These are phyloP conservation scores for Diaprepes abbreviatus DNA, from an alignment of 2,888 invertebrate species.

Conservation along the genomic window DNA sequence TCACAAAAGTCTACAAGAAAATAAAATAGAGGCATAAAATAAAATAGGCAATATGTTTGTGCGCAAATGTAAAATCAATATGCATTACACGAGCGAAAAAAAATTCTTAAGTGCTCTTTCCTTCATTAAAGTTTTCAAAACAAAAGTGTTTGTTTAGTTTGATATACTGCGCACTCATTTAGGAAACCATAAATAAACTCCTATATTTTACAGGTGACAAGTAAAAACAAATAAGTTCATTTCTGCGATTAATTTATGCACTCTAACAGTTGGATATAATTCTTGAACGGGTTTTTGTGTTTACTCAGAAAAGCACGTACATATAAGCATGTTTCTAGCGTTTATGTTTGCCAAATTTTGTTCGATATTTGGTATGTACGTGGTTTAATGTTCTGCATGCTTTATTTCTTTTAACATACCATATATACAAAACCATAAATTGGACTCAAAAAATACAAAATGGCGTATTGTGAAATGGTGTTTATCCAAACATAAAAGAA, in stretches of 20 bases:
- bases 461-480: neutral
- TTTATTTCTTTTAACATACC: slow-evolving; percentile 6
- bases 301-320: slow-evolving; percentile 30
- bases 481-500: neutral
- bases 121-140: neutral
- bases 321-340: slow-evolving; percentile 1
- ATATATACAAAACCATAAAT: slow-evolving; percentile 19
- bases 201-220: neutral
- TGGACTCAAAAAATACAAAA: neutral
- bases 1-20: too few species aligned
- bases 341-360: slow-evolving; percentile 21
- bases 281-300: slow-evolving; percentile 11
- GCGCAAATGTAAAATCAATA: too few species aligned
- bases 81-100: too few species aligned
- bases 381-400: slow-evolving; percentile 2
- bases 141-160: neutral
- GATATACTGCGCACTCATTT: neutral
- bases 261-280: neutral
- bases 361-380: slow-evolving; percentile 25
- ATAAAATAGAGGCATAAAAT: too few species aligned
- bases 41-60: too few species aligned
- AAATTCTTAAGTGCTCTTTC: neutral
- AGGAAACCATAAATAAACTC: neutral
- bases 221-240: slow-evolving; percentile 1
- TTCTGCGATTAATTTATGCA: neutral